Percentiles rank a stretch among this genome's conserved stretches.
These are phyloP conservation scores for Teinopalpus imperialis DNA, from an alignment of 2,888 invertebrate genomes.

Conservation along the genomic window DNA sequence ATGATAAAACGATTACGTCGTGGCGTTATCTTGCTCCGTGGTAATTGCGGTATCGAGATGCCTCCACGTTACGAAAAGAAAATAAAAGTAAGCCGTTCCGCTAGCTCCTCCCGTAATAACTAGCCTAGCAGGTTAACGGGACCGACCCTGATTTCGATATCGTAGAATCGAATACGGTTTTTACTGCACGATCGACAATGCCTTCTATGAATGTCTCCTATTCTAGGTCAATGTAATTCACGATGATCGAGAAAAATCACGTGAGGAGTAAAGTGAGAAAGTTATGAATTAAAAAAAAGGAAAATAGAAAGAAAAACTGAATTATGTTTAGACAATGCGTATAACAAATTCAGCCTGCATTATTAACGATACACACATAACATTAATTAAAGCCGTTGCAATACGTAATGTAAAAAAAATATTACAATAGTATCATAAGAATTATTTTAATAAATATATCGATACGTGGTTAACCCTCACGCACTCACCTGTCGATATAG, in stretches of 20 bases:
- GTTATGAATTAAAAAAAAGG: no score
- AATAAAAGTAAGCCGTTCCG: slow-evolving; percentile 71
- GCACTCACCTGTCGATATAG: slow-evolving; percentile 55
- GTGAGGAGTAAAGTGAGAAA: no score
- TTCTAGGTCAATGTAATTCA: slow-evolving; percentile 21
- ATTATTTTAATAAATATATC: no score
- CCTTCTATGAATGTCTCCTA: slow-evolving; percentile 20
- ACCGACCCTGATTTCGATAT: slow-evolving; percentile 35
- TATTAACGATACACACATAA: no score
- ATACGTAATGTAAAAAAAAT: no score
- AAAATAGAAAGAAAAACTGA: no score
- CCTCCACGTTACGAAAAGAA: slow-evolving; percentile 65
- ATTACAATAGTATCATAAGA: no score
- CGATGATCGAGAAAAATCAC: background rate
- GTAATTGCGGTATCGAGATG: slow-evolving; percentile 57
- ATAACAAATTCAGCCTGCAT: no score
- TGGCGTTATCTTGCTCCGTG: slow-evolving; percentile 55
- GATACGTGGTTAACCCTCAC: slow-evolving; percentile 36
- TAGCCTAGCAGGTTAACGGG: slow-evolving; percentile 49
- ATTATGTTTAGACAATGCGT: no score
- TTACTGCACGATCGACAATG: slow-evolving; percentile 6
- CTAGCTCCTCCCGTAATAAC: slow-evolving; percentile 68
- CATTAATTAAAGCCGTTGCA: no score
- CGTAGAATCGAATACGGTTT: slow-evolving; percentile 19
- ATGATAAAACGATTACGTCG: slow-evolving; percentile 52